phyloP scores from a whole-genome alignment of 1,140 invertebrate species.

The Trachymyrmex cornetzi region DNA sequence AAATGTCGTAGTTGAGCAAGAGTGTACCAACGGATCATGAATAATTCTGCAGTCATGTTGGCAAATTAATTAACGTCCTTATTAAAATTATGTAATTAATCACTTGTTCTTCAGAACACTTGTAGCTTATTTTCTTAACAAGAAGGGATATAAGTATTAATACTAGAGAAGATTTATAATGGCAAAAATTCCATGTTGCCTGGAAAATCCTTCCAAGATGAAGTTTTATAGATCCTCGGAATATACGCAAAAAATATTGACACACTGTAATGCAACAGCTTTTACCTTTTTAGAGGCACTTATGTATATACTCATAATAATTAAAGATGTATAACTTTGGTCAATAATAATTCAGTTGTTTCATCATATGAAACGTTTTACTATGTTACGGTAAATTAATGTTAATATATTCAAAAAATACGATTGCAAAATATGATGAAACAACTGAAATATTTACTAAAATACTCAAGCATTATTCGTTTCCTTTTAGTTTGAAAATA shows the following conservation, averaged over 20 bases:
- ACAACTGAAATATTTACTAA: not conserved
- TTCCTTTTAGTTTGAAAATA: not conserved
- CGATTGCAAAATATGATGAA: not conserved
- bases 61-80: slow-evolving; percentile 38
- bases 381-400: not conserved
- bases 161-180: slow-evolving; percentile 23
- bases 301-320: not conserved
- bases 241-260: not conserved
- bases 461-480: not conserved
- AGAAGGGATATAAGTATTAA: slow-evolving; percentile 14
- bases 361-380: not conserved
- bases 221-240: not conserved
- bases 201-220: slow-evolving; percentile 9
- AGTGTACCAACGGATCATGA: not conserved
- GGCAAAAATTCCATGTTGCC: slow-evolving; percentile 4
- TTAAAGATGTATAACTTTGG: not conserved
- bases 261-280: not conserved
- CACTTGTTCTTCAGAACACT: slow-evolving; percentile 16
- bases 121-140: slow-evolving; percentile 10
- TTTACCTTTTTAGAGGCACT: not conserved
- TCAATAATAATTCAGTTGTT: too few species aligned
- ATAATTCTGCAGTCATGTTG: slow-evolving; percentile 22
- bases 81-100: slow-evolving; percentile 40
- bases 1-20: slow-evolving; percentile 2
- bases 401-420: not conserved